These are phyloP conservation scores for Cryptotis parvus DNA, from an alignment of 2,113 vertebrate species.

Conservation along the genomic window DNA sequence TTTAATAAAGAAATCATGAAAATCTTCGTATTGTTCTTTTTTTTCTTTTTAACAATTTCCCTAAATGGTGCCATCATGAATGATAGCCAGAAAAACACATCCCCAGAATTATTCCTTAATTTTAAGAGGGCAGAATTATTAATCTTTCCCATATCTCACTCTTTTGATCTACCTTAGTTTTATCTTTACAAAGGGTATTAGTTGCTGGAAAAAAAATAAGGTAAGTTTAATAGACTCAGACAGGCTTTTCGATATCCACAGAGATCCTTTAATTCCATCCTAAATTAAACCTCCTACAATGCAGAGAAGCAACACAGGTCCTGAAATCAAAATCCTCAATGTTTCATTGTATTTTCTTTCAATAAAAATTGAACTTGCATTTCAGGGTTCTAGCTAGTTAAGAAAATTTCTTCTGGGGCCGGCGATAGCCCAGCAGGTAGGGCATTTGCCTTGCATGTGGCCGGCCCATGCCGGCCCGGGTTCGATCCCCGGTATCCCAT, in stretches of 20 bases:
- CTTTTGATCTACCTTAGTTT: not conserved
- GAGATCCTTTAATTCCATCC: constrained; percentile 28
- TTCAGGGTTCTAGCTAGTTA: constrained; percentile 70
- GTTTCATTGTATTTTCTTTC: constrained; percentile 64
- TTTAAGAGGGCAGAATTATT: constrained; percentile 32
- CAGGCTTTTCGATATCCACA: constrained; percentile 1
- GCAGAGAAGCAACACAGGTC: constrained; percentile 59
- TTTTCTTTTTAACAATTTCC: constrained; percentile 49
- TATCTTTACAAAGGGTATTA: constrained; percentile 31
- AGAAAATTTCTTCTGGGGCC: constrained; percentile 81
- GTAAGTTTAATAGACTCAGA: not conserved
- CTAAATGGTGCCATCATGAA: constrained; percentile 58
- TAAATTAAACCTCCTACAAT: constrained; percentile 26
- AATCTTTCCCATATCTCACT: not conserved
- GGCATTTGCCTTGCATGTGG: no score
- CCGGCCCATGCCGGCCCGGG: no score
- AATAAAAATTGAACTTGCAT: constrained; percentile 59
- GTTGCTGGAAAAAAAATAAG: constrained; percentile 51
- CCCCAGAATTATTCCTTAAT: not conserved
- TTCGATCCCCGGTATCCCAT: no score
- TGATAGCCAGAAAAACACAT: constrained; percentile 63
- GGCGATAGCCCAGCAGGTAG: no score
- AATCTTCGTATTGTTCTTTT: constrained; percentile 33
- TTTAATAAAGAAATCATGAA: constrained; percentile 44
- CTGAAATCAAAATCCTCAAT: constrained; percentile 60